phyloP scores from a whole-genome alignment of 2,797 vertebrate genomes.

The Saxicola maurus region DNA sequence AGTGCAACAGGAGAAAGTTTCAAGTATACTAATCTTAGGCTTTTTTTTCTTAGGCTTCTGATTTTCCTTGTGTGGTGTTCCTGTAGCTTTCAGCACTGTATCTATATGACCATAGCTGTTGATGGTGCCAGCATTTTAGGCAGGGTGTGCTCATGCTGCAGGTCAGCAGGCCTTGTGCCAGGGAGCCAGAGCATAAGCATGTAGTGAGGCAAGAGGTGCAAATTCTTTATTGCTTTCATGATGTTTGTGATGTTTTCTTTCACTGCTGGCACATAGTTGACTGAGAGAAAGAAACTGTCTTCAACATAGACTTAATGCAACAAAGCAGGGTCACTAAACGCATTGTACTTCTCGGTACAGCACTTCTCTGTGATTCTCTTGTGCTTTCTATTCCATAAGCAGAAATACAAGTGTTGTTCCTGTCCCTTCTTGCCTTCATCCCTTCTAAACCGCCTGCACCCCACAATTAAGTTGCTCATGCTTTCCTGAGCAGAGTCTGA shows the following conservation, averaged over 20 bases:
- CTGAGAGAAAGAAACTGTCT: background rate
- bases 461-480: accelerated
- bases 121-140: background rate
- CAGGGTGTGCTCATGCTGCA: background rate
- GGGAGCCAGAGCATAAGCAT: accelerated
- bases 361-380: background rate
- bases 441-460: background rate
- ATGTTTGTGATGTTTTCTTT: background rate
- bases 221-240: accelerated
- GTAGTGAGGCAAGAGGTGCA: background rate
- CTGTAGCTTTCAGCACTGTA: background rate
- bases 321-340: background rate
- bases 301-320: background rate
- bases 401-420: background rate
- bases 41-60: background rate
- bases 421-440: background rate
- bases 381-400: background rate
- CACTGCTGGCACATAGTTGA: background rate
- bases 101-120: background rate
- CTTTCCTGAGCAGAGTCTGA: background rate
- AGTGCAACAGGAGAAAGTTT: background rate
- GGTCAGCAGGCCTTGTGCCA: background rate
- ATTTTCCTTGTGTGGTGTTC: background rate
- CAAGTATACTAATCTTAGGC: background rate
- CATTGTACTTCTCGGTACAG: background rate